Percentiles rank a stretch among this genome's conserved stretches.
These are phyloP conservation scores for Palythoa caribaeorum DNA, from an alignment of 92 coral and sea anemone species.

Conservation along the genomic window DNA sequence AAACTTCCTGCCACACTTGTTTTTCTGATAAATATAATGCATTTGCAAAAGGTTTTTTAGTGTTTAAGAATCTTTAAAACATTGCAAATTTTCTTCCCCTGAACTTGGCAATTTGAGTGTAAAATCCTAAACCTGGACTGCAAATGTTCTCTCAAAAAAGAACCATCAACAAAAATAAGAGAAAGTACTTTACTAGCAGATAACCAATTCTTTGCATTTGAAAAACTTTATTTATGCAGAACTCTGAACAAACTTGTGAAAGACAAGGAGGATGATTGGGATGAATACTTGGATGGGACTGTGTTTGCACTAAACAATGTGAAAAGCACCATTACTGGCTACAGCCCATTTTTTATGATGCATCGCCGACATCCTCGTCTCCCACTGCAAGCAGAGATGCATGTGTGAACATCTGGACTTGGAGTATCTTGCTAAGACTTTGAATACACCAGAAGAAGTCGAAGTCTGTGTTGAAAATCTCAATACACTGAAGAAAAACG, in stretches of 20 bases:
- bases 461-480: neutral
- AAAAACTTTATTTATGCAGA: conserved; percentile 35
- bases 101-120: neutral
- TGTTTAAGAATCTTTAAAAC: too few relatives aligned
- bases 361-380: conserved; percentile 59
- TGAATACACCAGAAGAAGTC: neutral
- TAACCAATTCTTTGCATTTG: conserved; percentile 1
- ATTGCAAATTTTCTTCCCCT: too few relatives aligned
- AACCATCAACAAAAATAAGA: neutral
- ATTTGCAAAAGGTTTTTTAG: too few relatives aligned
- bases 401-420: neutral
- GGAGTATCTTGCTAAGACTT: neutral
- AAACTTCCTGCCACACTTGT: conserved; percentile 47
- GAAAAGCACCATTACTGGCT: conserved; percentile 68
- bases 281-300: conserved; percentile 72
- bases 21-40: too few relatives aligned
- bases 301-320: conserved; percentile 69
- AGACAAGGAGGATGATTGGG: conserved; percentile 61
- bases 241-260: conserved; percentile 67
- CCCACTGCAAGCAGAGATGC: conserved; percentile 64
- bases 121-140: neutral
- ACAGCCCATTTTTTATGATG: conserved; percentile 70
- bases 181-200: conserved; percentile 19
- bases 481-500: neutral
- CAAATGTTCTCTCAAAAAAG: neutral